Base-by-base conservation (phyloP, 1,140 invertebrate species). In the Rhizoglyphus robini region DNA sequence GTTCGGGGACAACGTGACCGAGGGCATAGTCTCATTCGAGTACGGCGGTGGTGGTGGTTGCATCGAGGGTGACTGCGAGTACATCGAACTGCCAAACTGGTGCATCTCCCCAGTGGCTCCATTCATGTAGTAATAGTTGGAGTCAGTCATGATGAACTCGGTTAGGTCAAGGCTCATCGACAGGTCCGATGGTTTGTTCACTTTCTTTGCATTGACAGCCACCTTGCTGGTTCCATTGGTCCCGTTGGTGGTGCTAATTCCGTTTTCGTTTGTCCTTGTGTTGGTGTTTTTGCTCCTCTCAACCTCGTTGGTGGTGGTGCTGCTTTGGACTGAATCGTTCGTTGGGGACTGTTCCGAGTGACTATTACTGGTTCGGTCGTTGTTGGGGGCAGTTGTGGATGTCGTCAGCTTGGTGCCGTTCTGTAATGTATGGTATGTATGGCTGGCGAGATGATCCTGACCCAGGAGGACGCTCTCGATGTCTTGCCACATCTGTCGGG, bases 401-500 rank as follows among this genome's bases (percentile, higher is more conserved):
- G 36, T 41, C 36, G 36, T 11, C 36, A 41, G 8, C 18, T 41
- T n/a, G n/a, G n/a, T n/a, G n/a, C n/a, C n/a, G n/a, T 8, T 41
- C 36, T 18, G 18, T 41, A 8, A 41, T 41, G 18, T 11, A 18
- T 41, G 18, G 36, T 41, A 18, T 41, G 36, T 18, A 18, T 8
- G 8, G 36, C 36, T 18, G 36, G 8, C 36, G n/a, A 41, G 51
- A 54, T 54, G 51, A 32, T 54, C 72, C 60, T 78, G 75, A 5
- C 74, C 76, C 67, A 78, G 68, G 32, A 79, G 73, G 36, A 78
- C 76, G 65, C 75, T 76, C 69, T 80, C 78, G 57, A 80, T 77
- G 67, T 79, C 78, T 70, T 79, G 78, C 79, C 79, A 80, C 76
- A 80, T 79, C 76, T 79, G 70, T 18, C 8, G 15, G 18, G 8